phyloP scores from a whole-genome alignment of 2,113 vertebrate species.

The Oreochromis niloticus region DNA sequence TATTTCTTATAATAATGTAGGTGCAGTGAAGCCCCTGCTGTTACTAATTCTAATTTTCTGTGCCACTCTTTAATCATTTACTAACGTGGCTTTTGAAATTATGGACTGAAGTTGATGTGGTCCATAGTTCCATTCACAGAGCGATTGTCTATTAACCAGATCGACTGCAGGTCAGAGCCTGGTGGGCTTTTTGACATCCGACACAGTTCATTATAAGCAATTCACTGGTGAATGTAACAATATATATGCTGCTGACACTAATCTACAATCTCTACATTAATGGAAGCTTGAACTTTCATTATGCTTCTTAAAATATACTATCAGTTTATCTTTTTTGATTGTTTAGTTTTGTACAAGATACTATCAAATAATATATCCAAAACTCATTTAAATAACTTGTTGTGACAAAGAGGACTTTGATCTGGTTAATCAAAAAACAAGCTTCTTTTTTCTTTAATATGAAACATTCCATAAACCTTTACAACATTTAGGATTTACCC shows the following conservation, averaged over 20 bases:
- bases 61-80: constrained; percentile 64
- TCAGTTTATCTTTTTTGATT: background rate
- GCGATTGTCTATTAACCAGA: constrained; percentile 64
- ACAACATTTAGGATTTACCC: background rate
- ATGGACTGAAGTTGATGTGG: constrained; percentile 47
- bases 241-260: background rate
- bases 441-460: background rate
- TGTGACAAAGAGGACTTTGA: background rate
- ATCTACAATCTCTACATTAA: background rate
- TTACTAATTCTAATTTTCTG: constrained; percentile 45
- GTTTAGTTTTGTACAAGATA: background rate
- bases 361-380: background rate
- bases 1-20: background rate
- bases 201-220: background rate
- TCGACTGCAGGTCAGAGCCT: constrained; percentile 11
- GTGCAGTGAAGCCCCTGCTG: background rate
- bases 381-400: background rate
- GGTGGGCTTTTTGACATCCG: background rate
- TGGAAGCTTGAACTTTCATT: background rate
- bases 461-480: background rate
- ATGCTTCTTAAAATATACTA: background rate
- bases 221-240: background rate
- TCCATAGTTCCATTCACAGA: constrained; percentile 56
- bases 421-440: background rate
- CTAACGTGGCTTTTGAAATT: constrained; percentile 57